A percentile compares a stretch with the other conserved stretches of the same genome.
Conservation (phyloP, 2,888 invertebrate genomes). For the Cheilosia vulpina region DNA sequence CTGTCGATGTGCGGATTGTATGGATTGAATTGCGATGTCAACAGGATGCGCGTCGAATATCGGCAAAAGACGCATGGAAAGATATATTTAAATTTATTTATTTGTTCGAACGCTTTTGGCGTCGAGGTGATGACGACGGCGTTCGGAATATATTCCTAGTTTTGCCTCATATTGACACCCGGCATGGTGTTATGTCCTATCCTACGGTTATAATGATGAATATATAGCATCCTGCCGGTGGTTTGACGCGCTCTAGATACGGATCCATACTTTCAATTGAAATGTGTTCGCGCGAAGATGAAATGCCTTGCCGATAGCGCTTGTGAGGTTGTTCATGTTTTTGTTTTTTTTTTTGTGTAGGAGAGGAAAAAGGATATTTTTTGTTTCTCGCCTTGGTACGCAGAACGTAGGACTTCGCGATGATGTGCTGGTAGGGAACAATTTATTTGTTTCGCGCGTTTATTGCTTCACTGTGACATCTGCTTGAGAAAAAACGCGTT, state of each 20-base stretch:
- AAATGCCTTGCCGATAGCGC: slow-evolving; percentile 39
- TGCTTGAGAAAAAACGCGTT: slow-evolving; percentile 10
- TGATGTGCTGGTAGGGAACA: slow-evolving; percentile 41
- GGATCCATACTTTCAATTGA: slow-evolving; percentile 59
- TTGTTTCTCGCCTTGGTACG: slow-evolving; percentile 11
- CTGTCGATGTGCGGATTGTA: slow-evolving; percentile 49
- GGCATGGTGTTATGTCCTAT: slow-evolving; percentile 7
- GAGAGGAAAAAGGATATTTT: background rate
- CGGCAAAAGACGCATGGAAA: background rate
- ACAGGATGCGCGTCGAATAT: slow-evolving; percentile 10
- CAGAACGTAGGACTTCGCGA: background rate
- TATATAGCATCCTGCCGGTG: slow-evolving; percentile 34
- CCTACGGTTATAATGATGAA: slow-evolving; percentile 13
- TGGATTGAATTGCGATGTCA: slow-evolving; percentile 65
- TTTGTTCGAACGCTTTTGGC: slow-evolving; percentile 61
- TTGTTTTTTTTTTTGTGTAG: background rate
- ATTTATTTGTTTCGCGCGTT: slow-evolving; percentile 46
- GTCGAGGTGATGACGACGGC: background rate
- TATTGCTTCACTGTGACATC: slow-evolving; percentile 48
- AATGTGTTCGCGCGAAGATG: slow-evolving; percentile 58
- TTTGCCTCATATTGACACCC: background rate
- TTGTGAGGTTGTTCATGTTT: slow-evolving; percentile 56
- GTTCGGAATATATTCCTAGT: slow-evolving; percentile 15
- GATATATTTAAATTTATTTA: slow-evolving; percentile 66
- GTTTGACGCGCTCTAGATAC: slow-evolving; percentile 43